phyloP scores from a whole-genome alignment of 2,113 vertebrate species.

The Coryphaenoides rupestris region DNA sequence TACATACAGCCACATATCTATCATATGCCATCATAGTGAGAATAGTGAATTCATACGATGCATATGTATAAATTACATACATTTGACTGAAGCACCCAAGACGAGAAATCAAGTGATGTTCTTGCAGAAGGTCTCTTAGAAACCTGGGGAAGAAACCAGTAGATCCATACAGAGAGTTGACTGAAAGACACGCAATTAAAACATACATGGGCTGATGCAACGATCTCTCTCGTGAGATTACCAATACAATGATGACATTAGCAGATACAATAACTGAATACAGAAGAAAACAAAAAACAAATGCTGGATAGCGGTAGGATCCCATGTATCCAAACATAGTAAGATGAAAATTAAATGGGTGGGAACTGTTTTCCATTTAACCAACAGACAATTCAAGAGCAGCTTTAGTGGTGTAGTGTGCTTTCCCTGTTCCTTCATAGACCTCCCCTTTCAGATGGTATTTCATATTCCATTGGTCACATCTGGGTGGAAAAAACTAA shows the following conservation, averaged over 20 bases:
- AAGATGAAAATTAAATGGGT: constrained; percentile 42
- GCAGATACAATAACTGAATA: constrained; percentile 32
- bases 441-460: no score
- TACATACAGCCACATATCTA: constrained; percentile 68
- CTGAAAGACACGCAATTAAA: constrained; percentile 62
- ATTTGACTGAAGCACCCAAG: constrained; percentile 59
- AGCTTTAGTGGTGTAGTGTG: neutral
- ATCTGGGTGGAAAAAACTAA: no score
- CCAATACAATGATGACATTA: constrained; percentile 43
- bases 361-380: constrained; percentile 42
- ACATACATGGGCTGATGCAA: constrained; percentile 71
- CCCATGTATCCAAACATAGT: constrained; percentile 46
- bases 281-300: constrained; percentile 33
- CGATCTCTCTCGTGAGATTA: constrained; percentile 31
- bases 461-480: no score
- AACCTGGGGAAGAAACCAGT: constrained; percentile 67
- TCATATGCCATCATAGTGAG: constrained; percentile 73
- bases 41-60: constrained; percentile 67
- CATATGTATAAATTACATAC: constrained; percentile 66
- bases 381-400: neutral
- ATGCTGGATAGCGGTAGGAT: constrained; percentile 29
- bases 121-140: constrained; percentile 53
- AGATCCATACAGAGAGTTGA: constrained; percentile 72
- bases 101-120: constrained; percentile 58
- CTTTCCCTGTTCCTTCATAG: no score